Base-by-base conservation (phyloP, 1,140 invertebrate genomes). In the Caenorhabditis inopinata region DNA sequence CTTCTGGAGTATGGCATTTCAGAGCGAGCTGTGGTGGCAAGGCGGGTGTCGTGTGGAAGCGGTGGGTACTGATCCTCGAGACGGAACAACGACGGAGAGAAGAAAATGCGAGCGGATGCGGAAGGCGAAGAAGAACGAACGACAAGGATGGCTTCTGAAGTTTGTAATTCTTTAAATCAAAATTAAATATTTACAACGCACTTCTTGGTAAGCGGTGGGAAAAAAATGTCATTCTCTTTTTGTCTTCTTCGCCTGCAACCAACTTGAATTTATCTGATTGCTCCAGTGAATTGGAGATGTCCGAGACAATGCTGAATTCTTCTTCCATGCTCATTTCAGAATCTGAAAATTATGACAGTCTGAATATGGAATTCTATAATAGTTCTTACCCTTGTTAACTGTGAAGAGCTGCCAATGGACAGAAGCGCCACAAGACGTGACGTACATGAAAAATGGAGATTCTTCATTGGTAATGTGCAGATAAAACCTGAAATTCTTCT, bases 371-470 rank as follows among this genome's bases (percentile, higher is more conserved):
- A n/a, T 11, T 46, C 45, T 12, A 46, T 12, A 11, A 46, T 12
- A 46, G 9, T 46, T 46, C 23, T 25, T 25, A 51, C 23, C 48
- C n/a, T 46, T 75, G 4, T 49, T 45, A 16, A 77, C 53, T 27
- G 53, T 68, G 75, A 81, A 81, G 27, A 81, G 80, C 21, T 76
- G 80, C 80, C 80, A 81, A 27, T 81, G 80, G 29, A 81, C 53
- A 12, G 53, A n/a, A 35, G 74, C 53, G 45, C 80, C 80, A 49
- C 80, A 81, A 5, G 80, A 75, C 14, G 80, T 81, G 6, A 81
- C 80, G 42, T 81, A 81, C 74, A 81, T 78, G 29, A 76, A 81
- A 9, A 81, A 62, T 35, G 80, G 74, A 49, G 47, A 76, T 2
- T 14, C 49, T 11, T 58, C 53, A 23, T 68, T 53, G 14, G 51